Conservation (phyloP, 2,888 invertebrate genomes). For the Mythimna impura region DNA sequence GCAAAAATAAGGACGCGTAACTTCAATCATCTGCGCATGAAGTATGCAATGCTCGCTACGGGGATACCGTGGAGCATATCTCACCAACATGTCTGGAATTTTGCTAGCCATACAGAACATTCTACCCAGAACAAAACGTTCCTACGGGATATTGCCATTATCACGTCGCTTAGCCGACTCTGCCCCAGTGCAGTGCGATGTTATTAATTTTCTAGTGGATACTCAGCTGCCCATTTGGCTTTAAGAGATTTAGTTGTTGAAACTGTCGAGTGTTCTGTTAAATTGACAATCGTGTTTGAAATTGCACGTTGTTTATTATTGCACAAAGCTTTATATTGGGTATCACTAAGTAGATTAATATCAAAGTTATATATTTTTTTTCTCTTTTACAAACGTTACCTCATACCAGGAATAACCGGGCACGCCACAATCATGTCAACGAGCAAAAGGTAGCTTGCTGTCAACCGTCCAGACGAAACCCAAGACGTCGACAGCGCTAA, state of each 20-base stretch:
- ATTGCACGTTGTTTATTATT: background rate
- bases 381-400: too few species aligned
- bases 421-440: too few species aligned
- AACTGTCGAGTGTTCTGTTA: background rate
- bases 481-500: too few species aligned
- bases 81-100: conserved; percentile 39
- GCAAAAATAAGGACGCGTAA: background rate
- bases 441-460: too few species aligned
- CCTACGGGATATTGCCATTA: conserved; percentile 53
- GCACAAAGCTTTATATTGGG: background rate
- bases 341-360: background rate
- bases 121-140: conserved; percentile 47
- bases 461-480: too few species aligned
- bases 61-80: conserved; percentile 19
- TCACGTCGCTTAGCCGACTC: conserved; percentile 42
- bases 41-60: conserved; percentile 26
- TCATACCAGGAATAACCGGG: too few species aligned
- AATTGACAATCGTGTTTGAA: background rate
- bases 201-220: conserved; percentile 55
- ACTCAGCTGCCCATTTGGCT: background rate
- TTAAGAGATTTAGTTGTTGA: conserved; percentile 29
- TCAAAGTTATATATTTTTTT: background rate
- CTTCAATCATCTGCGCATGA: conserved; percentile 28
- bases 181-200: conserved; percentile 5
- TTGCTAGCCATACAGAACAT: conserved; percentile 26